Evolutionary conservation across 30 jellyfish, hydroid and myxozoan genomes (phyloP).

Genomic region (Cassiopea andromeda): DNA sequence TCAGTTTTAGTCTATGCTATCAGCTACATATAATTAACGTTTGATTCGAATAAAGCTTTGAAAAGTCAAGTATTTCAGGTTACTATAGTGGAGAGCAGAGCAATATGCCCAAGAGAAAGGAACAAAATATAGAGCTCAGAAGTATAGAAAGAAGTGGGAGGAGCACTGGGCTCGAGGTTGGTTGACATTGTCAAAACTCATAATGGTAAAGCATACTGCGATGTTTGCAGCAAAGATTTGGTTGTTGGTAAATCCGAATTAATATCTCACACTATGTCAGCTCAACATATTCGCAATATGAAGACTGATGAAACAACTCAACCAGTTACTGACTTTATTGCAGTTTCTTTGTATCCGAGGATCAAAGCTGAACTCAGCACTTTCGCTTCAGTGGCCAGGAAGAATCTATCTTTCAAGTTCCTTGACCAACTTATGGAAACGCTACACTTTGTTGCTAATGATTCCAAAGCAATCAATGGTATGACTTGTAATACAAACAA

Average conservation of each 20-base stretch:
- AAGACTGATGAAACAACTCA: constrained; percentile 2
- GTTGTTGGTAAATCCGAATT: neutral
- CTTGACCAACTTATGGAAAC: constrained; percentile 11
- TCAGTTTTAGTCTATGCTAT: too few relatives aligned
- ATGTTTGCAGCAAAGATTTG: too few relatives aligned
- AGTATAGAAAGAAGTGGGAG: too few relatives aligned
- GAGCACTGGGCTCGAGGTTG: too few relatives aligned
- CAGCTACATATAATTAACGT: too few relatives aligned
- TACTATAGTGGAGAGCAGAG: too few relatives aligned
- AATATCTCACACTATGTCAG: neutral
- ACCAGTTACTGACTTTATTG: constrained; percentile 21
- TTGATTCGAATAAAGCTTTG: too few relatives aligned
- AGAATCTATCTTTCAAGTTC: constrained; percentile 10
- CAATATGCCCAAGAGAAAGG: too few relatives aligned
- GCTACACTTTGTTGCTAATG: constrained; percentile 12
- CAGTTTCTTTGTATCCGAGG: neutral
- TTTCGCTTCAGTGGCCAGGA: constrained; percentile 11
- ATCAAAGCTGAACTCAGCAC: constrained; percentile 26
- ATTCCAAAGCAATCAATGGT: constrained; percentile 20
- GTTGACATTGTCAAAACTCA: too few relatives aligned
- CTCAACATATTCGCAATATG: neutral
- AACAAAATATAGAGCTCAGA: too few relatives aligned
- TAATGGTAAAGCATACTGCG: too few relatives aligned
- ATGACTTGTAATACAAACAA: constrained; percentile 9
- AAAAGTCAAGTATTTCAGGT: too few relatives aligned